Conservation (phyloP, 2,113 vertebrate genomes). For the Redunca redunca region DNA sequence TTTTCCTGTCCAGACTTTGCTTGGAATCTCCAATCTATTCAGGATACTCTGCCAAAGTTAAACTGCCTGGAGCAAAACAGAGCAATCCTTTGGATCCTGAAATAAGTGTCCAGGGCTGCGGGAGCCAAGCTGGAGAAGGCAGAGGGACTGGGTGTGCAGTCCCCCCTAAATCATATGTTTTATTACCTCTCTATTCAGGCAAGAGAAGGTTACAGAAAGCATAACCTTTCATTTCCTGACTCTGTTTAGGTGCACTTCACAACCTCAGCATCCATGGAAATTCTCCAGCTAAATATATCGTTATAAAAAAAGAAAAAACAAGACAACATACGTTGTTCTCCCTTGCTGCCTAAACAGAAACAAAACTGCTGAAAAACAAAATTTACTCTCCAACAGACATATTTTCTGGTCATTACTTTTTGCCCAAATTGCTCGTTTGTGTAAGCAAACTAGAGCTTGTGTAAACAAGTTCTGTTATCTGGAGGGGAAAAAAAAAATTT, state of each 20-base stretch:
- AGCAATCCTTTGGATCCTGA: neutral
- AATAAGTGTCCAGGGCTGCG: neutral
- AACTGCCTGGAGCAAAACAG: neutral
- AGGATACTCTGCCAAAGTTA: constrained; percentile 4
- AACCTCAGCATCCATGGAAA: constrained; percentile 20
- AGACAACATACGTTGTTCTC: constrained; percentile 28
- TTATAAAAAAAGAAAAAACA: constrained; percentile 24
- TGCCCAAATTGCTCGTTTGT: constrained; percentile 43
- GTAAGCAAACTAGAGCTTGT: constrained; percentile 12
- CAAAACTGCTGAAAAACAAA: constrained; percentile 48
- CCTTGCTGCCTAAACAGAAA: constrained; percentile 57
- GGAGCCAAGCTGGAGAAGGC: neutral
- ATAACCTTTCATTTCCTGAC: constrained; percentile 3
- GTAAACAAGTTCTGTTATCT: constrained; percentile 55
- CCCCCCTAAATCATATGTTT: neutral
- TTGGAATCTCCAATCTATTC: neutral
- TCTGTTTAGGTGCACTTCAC: neutral
- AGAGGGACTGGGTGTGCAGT: neutral
- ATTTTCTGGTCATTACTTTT: constrained; percentile 56
- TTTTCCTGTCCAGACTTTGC: constrained; percentile 5
- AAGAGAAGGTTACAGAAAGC: neutral
- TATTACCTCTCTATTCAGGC: neutral
- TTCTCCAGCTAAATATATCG: neutral
- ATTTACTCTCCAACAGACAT: constrained; percentile 34
- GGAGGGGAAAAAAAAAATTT: neutral